Evolutionary conservation across 2,888 invertebrate species (phyloP).

Genomic region (Ormyrus nitidulus): DNA sequence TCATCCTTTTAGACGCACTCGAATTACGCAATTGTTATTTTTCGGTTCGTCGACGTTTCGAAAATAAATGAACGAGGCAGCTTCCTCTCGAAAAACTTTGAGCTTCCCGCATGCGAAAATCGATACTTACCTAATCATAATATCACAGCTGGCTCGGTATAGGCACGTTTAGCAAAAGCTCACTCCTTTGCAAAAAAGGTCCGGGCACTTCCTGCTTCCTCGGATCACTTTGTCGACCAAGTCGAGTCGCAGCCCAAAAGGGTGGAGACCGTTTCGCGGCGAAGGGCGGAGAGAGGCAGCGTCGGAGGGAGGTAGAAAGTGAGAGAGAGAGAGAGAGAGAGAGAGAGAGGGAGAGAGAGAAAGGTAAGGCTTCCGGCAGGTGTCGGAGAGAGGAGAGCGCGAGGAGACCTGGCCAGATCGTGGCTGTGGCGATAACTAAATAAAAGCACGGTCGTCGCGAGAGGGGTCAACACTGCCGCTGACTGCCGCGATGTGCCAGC

Average conservation of each 20-base stretch:
- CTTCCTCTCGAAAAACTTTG: no score
- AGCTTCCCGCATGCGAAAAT: neutral
- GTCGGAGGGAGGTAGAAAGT: neutral
- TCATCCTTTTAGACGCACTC: no score
- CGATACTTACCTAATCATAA: slow-evolving; percentile 74
- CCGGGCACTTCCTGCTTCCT: neutral
- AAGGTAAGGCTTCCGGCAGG: neutral
- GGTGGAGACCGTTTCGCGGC: neutral
- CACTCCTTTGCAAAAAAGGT: slow-evolving; percentile 59
- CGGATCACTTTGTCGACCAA: neutral
- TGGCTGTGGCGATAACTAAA: slow-evolving; percentile 72
- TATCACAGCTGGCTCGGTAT: slow-evolving; percentile 66
- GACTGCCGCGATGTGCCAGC: neutral
- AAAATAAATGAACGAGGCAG: no score
- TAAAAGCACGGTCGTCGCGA: slow-evolving; percentile 59
- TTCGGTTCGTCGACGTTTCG: no score
- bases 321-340: neutral
- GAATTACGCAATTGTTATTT: no score
- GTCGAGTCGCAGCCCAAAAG: neutral
- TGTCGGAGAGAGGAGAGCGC: neutral
- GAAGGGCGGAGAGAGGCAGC: neutral
- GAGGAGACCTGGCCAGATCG: slow-evolving; percentile 65
- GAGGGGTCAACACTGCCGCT: slow-evolving; percentile 49
- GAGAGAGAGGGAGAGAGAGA: neutral
- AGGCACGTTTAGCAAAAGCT: slow-evolving; percentile 64